Base-by-base conservation (phyloP, 2,113 vertebrate species). In the Sardina pilchardus region DNA sequence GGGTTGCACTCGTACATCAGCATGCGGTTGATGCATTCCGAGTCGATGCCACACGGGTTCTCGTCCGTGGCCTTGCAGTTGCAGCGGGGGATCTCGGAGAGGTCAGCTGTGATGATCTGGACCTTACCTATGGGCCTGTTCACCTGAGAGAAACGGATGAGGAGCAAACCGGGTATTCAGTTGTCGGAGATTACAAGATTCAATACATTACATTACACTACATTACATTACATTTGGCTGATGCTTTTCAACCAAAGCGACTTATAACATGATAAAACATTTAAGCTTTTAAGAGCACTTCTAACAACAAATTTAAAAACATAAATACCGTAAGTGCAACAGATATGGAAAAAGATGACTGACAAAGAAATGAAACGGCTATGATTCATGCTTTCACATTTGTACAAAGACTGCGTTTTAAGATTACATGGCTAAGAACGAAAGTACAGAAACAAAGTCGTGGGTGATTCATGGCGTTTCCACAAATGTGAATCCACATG, bases 21-120 rank as follows among this genome's bases (percentile, higher is more conserved):
- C 98, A 99, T 99, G 86, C 98, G 97, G 85, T 99, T 99, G 90
- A 99, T 98, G 93, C 98, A 99, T 90, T 99, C 98, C 0, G 98
- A 99, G 92, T 99, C 98, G 30, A 97, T 91, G 71, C 98, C 96
- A 0, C 98, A 99, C 0, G 98, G 98, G 90, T 96, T 97, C 90
- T 99, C 98, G 8, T 99, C 98, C 0, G 96, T 94, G 4, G 95
- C 96, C 87, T 99, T 99, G 89, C 98, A 99, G 94, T 99, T 99
- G 89, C 98, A 99, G 0, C 97, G 97, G 0, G 98, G 97, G 36
- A 99, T 96, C 92, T 99, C 98, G 0, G 98, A 99, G 24, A 97
- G 92, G 93, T 99, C 98, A 0, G 98, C 98, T 0, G 98, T 99
- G 91, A 98, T 96, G 89, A 99, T 98, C 93, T 99, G 98, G 86